Evolutionary conservation across 1,140 invertebrate species (phyloP).

Genomic region (Zaprionus capensis): DNA sequence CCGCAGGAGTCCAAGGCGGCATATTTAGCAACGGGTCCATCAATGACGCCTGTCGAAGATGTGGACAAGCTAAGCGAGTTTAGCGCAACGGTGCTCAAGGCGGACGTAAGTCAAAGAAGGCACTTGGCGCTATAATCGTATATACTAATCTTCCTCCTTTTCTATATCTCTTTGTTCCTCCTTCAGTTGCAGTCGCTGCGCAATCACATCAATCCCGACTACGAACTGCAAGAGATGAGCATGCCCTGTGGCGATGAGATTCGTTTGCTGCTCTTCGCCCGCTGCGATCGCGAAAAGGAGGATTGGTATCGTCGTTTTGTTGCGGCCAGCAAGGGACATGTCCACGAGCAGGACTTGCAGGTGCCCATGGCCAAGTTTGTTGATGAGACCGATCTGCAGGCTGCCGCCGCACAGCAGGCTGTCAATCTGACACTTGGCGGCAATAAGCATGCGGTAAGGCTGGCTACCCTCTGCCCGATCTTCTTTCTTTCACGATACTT

Average conservation of each 20-base stretch:
- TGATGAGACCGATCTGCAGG: conserved; percentile 71
- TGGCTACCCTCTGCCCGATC: not conserved
- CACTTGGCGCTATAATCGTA: not conserved
- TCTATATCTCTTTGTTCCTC: not conserved
- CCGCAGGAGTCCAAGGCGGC: conserved; percentile 25
- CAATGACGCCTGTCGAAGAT: conserved; percentile 46
- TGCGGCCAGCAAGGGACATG: conserved; percentile 67
- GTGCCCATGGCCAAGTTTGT: conserved; percentile 68
- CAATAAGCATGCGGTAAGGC: not conserved
- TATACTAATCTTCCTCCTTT: not conserved
- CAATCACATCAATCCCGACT: conserved; percentile 69
- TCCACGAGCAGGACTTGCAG: conserved; percentile 75
- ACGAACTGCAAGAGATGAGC: conserved; percentile 56
- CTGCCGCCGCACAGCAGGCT: conserved; percentile 64
- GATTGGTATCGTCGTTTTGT: conserved; percentile 88
- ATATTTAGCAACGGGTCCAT: not conserved
- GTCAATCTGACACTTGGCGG: conserved; percentile 39
- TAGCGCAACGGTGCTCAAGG: conserved; percentile 60
- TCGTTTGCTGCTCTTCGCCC: conserved; percentile 89
- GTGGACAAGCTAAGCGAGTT: conserved; percentile 64
- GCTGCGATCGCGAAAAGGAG: conserved; percentile 94
- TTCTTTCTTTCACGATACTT: no score
- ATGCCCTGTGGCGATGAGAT: conserved; percentile 81
- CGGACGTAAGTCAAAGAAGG: conserved; percentile 57
- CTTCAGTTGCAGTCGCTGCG: conserved; percentile 71